A percentile compares a stretch with the other conserved stretches of the same genome.
Conservation (phyloP, 37 sponge, comb jelly and placozoan species). For the Ephydatia muelleri region DNA sequence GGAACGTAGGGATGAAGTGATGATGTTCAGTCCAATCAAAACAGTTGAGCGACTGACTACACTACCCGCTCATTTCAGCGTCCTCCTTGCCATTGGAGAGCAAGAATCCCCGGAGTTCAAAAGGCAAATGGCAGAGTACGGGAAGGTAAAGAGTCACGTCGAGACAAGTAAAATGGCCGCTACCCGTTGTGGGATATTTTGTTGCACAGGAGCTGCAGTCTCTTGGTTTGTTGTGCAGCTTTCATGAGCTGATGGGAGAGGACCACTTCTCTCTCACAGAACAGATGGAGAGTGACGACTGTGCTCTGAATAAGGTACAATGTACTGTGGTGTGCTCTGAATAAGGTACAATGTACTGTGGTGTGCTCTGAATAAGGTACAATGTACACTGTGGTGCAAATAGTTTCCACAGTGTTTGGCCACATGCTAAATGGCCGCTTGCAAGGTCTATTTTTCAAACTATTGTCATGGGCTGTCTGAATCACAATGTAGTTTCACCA, state of each 20-base stretch:
- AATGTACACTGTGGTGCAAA: not conserved
- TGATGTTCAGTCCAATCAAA: slow-evolving; percentile 41
- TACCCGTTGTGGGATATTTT: not conserved
- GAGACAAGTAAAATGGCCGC: not conserved
- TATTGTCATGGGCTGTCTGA: too few species aligned
- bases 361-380: slow-evolving; percentile 17
- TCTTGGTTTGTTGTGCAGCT: not conserved
- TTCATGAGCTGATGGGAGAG: slow-evolving; percentile 14
- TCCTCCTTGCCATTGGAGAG: slow-evolving; percentile 40
- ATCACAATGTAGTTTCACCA: not conserved
- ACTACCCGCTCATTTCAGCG: not conserved
- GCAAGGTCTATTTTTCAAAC: not conserved
- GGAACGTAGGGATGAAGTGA: slow-evolving; percentile 38
- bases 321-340: not conserved
- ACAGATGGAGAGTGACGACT: slow-evolving; percentile 15
- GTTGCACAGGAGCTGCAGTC: slow-evolving; percentile 3
- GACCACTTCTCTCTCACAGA: slow-evolving; percentile 54
- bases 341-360: slow-evolving; percentile 9
- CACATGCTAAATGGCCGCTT: not conserved
- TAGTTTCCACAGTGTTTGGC: not conserved
- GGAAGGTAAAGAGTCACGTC: slow-evolving; percentile 16
- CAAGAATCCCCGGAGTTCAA: slow-evolving; percentile 49
- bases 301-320: slow-evolving; percentile 16
- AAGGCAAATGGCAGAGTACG: slow-evolving; percentile 32
- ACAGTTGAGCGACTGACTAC: not conserved